Conservation (phyloP, 1,140 invertebrate species). For the Drosophila tristis region DNA sequence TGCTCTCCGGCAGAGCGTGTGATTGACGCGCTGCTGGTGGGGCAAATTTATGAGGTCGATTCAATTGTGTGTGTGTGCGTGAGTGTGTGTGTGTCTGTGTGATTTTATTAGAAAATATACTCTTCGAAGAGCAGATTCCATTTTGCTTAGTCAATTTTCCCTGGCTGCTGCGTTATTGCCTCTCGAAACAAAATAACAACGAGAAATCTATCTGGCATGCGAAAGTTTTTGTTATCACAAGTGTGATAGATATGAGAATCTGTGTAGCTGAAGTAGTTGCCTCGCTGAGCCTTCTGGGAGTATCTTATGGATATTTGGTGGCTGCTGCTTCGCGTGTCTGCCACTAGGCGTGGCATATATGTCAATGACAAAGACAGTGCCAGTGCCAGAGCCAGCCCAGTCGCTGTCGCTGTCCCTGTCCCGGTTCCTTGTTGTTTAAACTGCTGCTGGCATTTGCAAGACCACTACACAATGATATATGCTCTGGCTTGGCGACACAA, state of each 20-base stretch:
- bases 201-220: slow-evolving; percentile 16
- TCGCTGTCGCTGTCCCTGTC: slow-evolving; percentile 2
- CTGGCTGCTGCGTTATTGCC: slow-evolving; percentile 2
- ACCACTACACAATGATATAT: slow-evolving; percentile 73
- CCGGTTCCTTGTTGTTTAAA: slow-evolving; percentile 41
- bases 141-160: slow-evolving; percentile 34
- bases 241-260: slow-evolving; percentile 61
- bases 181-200: slow-evolving; percentile 29
- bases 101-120: slow-evolving; percentile 43
- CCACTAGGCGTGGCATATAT: slow-evolving; percentile 58
- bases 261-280: slow-evolving; percentile 23
- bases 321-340: slow-evolving; percentile 20
- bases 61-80: slow-evolving; percentile 27
- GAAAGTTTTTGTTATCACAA: slow-evolving; percentile 43
- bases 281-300: background rate
- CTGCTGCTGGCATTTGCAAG: slow-evolving; percentile 67
- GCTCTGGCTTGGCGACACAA: slow-evolving; percentile 47
- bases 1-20: slow-evolving; percentile 44
- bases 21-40: slow-evolving; percentile 36
- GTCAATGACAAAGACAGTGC: slow-evolving; percentile 66
- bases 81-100: slow-evolving; percentile 10
- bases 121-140: slow-evolving; percentile 14
- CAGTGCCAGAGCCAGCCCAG: slow-evolving; percentile 5
- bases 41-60: slow-evolving; percentile 32
- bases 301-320: slow-evolving; percentile 21